phyloP scores from a whole-genome alignment of 2,888 invertebrate genomes.

The Eumerus sabulonum region DNA sequence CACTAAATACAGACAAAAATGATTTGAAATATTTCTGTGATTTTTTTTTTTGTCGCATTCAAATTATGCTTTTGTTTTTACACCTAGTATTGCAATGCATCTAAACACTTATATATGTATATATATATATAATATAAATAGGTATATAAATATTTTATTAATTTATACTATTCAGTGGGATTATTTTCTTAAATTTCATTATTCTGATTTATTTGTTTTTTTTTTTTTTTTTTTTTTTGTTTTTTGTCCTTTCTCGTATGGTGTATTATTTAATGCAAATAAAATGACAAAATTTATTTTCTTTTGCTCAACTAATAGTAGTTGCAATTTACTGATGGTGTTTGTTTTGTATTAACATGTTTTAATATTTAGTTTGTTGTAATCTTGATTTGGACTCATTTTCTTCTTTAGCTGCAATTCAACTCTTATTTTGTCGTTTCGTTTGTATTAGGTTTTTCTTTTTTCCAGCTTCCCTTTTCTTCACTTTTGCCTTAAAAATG shows the following conservation, averaged over 20 bases:
- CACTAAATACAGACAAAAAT: slow-evolving; percentile 40
- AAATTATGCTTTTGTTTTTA: slow-evolving; percentile 52
- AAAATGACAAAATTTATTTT: slow-evolving; percentile 31
- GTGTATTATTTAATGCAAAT: slow-evolving; percentile 34
- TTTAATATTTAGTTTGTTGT: slow-evolving; percentile 33
- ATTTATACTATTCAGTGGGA: slow-evolving; percentile 69
- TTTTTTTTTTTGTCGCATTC: slow-evolving; percentile 23
- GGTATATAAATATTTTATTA: slow-evolving; percentile 67
- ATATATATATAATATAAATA: slow-evolving; percentile 63
- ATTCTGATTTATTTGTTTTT: slow-evolving; percentile 22
- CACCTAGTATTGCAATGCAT: slow-evolving; percentile 66
- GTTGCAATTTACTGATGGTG: slow-evolving; percentile 37
- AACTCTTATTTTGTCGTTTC: slow-evolving; percentile 3
- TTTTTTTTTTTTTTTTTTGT: slow-evolving; percentile 7
- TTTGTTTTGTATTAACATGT: slow-evolving; percentile 38
- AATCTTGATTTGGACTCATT: slow-evolving; percentile 47
- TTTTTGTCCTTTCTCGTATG: no score
- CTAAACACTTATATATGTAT: slow-evolving; percentile 64
- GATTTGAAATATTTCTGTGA: slow-evolving; percentile 12
- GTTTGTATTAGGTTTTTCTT: slow-evolving; percentile 30
- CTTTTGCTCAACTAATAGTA: slow-evolving; percentile 65
- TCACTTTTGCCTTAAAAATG: slow-evolving; percentile 28
- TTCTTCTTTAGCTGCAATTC: slow-evolving; percentile 1
- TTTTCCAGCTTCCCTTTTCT: slow-evolving; percentile 22
- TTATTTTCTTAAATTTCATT: slow-evolving; percentile 58